Evolutionary conservation across 2,888 invertebrate genomes (phyloP).

Genomic region (Drosophila mercatorum): DNA sequence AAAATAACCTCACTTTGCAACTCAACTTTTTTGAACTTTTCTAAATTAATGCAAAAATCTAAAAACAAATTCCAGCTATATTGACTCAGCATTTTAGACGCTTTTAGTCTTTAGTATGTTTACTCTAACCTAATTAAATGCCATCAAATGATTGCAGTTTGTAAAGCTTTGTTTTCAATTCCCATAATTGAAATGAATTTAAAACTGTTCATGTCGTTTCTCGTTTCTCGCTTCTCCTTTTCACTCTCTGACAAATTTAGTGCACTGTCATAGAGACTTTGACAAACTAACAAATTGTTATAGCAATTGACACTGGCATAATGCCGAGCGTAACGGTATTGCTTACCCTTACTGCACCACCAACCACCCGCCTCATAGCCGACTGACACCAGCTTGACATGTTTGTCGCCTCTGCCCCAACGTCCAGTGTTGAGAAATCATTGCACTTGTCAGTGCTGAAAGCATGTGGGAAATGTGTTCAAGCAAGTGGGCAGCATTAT

Average conservation of each 20-base stretch:
- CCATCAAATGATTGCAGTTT: background rate
- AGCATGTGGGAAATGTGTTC: slow-evolving; percentile 50
- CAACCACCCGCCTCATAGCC: background rate
- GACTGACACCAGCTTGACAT: slow-evolving; percentile 13
- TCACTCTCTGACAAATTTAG: slow-evolving; percentile 44
- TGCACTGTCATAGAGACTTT: slow-evolving; percentile 34
- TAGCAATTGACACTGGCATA: slow-evolving; percentile 66
- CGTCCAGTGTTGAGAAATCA: slow-evolving; percentile 61
- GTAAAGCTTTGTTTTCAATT: background rate
- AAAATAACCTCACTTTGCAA: background rate
- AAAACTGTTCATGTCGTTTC: slow-evolving; percentile 9
- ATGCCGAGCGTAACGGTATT: slow-evolving; percentile 32
- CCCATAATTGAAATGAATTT: slow-evolving; percentile 53
- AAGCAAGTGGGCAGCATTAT: slow-evolving; percentile 45
- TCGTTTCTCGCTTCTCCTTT: slow-evolving; percentile 8
- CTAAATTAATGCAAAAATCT: background rate
- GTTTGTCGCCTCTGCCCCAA: slow-evolving; percentile 1
- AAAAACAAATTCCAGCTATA: background rate
- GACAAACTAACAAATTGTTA: slow-evolving; percentile 73
- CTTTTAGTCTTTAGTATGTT: slow-evolving; percentile 3
- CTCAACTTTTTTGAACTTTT: no score
- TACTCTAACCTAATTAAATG: slow-evolving; percentile 20
- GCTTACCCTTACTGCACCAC: background rate
- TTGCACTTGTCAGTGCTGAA: slow-evolving; percentile 59
- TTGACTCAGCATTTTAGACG: background rate